A percentile compares a stretch with the other conserved stretches of the same genome.
Conservation (phyloP, 35 echinoderm and acorn worm species). For the Eucidaris tribuloides region DNA sequence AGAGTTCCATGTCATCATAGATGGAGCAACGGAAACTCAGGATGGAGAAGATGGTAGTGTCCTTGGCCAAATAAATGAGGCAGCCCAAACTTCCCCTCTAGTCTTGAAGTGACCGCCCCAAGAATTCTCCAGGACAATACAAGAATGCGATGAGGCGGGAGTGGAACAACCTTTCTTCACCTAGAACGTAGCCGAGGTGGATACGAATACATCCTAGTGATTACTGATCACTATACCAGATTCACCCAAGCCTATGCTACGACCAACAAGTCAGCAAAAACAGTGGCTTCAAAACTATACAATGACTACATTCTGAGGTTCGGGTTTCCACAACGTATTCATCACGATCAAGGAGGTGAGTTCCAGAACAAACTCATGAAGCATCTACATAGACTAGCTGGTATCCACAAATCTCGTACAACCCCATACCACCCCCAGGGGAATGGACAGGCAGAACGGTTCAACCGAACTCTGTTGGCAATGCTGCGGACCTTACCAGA, state of each 20-base stretch:
- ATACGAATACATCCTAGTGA: constrained; percentile 50
- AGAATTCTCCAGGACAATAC: too few species aligned
- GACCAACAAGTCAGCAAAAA: constrained; percentile 6
- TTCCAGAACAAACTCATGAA: constrained; percentile 39
- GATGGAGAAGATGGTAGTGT: too few species aligned
- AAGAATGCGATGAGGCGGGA: too few species aligned
- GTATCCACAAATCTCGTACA: constrained; percentile 42
- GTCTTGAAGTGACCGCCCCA: too few species aligned
- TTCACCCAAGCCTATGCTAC: constrained; percentile 54
- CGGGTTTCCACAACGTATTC: constrained; percentile 37
- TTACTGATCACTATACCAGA: constrained; percentile 63
- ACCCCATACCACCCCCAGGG: constrained; percentile 42
- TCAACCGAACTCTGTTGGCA: constrained; percentile 14
- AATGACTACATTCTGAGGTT: constrained; percentile 11
- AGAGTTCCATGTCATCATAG: too few species aligned
- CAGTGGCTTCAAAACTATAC: constrained; percentile 4
- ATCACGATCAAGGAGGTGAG: constrained; percentile 29
- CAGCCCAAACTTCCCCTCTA: too few species aligned
- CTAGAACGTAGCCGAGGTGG: constrained; percentile 23
- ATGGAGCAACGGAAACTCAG: too few species aligned
- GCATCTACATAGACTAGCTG: constrained; percentile 4
- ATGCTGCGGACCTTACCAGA: constrained; percentile 20
- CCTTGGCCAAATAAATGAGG: too few species aligned
- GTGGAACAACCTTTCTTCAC: too few species aligned
- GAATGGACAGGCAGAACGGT: constrained; percentile 44